A percentile compares a stretch with the other conserved stretches of the same genome.
Conservation (phyloP, 1,140 invertebrate species). For the Drosophila cardini region DNA sequence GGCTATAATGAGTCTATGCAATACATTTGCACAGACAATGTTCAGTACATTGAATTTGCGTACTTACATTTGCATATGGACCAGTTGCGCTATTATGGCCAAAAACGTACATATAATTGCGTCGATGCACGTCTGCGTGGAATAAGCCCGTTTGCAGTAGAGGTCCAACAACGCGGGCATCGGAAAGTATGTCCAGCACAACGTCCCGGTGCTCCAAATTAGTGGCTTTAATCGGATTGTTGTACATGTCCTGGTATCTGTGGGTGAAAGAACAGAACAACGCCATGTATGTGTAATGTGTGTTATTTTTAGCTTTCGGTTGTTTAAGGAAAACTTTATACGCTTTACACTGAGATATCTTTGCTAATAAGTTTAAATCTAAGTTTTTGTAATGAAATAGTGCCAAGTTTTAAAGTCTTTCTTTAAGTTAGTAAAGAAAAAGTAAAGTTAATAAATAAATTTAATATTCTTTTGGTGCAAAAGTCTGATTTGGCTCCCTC, state of each 20-base stretch:
- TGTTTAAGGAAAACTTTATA: slow-evolving; percentile 1
- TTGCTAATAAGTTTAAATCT: background rate
- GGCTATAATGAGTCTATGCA: slow-evolving; percentile 12
- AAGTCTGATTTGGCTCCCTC: slow-evolving; percentile 1
- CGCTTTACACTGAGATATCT: background rate
- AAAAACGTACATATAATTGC: slow-evolving; percentile 95
- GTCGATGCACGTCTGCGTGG: slow-evolving; percentile 89
- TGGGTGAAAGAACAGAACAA: slow-evolving; percentile 28
- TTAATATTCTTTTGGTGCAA: background rate
- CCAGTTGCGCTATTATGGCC: slow-evolving; percentile 91
- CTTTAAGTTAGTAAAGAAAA: no score
- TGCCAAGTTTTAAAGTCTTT: no score
- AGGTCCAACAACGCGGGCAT: slow-evolving; percentile 92
- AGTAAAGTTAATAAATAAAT: slow-evolving; percentile 16
- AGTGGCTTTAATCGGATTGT: slow-evolving; percentile 87
- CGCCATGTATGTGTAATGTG: slow-evolving; percentile 68
- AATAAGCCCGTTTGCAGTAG: slow-evolving; percentile 90
- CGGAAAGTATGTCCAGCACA: slow-evolving; percentile 94
- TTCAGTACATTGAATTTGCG: slow-evolving; percentile 18
- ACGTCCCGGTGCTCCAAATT: slow-evolving; percentile 91
- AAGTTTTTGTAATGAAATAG: no score
- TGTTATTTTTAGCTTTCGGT: slow-evolving; percentile 48
- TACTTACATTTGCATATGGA: slow-evolving; percentile 89
- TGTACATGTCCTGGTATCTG: slow-evolving; percentile 87
- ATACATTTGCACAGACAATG: slow-evolving; percentile 8